Conservation (phyloP, 2,113 vertebrate species). For the Centropristis striata region DNA sequence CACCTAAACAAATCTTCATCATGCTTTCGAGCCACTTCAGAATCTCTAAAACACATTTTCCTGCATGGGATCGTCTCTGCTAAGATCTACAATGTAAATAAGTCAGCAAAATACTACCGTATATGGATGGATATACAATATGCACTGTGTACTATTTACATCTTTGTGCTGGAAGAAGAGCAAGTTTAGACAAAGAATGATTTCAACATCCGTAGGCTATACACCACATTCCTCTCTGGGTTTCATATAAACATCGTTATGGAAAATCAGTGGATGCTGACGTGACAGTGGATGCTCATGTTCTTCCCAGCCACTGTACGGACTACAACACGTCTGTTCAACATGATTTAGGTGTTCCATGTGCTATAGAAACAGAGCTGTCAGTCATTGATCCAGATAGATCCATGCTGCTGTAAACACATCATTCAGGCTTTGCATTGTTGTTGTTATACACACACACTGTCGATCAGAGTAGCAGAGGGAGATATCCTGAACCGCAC, state of each 20-base stretch:
- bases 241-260: conserved; percentile 1
- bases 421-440: conserved; percentile 17
- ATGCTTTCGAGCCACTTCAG: neutral
- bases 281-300: neutral
- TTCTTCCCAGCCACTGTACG: neutral
- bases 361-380: neutral
- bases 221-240: conserved; percentile 27
- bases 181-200: conserved; percentile 38
- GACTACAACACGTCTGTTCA: neutral
- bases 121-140: too few relatives aligned
- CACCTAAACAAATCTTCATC: neutral
- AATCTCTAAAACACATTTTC: neutral
- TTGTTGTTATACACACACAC: neutral
- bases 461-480: neutral
- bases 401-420: neutral
- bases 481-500: neutral
- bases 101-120: neutral
- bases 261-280: neutral
- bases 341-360: neutral
- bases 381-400: neutral
- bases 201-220: neutral
- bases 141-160: neutral
- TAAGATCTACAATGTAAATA: neutral
- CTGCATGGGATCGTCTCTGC: neutral
- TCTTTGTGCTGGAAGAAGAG: neutral